Evolutionary conservation across 2,113 vertebrate species (phyloP).

Genomic region (Lanius ludovicianus): DNA sequence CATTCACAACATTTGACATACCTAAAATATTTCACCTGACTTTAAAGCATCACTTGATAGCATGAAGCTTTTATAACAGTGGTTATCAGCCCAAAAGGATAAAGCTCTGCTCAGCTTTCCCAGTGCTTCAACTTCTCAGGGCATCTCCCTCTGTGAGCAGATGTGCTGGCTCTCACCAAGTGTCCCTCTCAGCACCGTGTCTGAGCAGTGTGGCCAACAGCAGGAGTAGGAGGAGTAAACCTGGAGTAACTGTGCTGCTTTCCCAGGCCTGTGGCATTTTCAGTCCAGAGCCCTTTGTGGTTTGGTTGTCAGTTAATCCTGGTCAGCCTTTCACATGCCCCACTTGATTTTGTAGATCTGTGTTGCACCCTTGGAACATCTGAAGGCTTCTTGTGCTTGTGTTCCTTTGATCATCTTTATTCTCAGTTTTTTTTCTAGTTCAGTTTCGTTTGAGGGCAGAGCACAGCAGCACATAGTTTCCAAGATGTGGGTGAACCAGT

Average conservation of each 20-base stretch:
- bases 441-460: background rate
- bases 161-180: background rate
- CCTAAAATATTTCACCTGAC: background rate
- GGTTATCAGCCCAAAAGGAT: background rate
- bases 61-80: background rate
- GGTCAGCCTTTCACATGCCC: background rate
- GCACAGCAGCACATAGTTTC: background rate
- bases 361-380: background rate
- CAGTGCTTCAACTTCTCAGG: background rate
- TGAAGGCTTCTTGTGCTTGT: background rate
- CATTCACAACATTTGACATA: background rate
- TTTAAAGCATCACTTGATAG: background rate
- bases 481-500: background rate
- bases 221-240: background rate
- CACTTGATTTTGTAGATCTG: background rate
- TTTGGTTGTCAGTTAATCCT: background rate
- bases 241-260: background rate
- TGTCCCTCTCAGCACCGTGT: accelerated
- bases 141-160: background rate
- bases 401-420: background rate
- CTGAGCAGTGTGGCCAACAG: background rate
- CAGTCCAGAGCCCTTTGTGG: background rate
- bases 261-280: background rate
- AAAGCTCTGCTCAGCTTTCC: background rate
- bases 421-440: background rate